These are phyloP conservation scores for Eupeodes luniger DNA, from an alignment of 2,888 invertebrate species.

Conservation along the genomic window DNA sequence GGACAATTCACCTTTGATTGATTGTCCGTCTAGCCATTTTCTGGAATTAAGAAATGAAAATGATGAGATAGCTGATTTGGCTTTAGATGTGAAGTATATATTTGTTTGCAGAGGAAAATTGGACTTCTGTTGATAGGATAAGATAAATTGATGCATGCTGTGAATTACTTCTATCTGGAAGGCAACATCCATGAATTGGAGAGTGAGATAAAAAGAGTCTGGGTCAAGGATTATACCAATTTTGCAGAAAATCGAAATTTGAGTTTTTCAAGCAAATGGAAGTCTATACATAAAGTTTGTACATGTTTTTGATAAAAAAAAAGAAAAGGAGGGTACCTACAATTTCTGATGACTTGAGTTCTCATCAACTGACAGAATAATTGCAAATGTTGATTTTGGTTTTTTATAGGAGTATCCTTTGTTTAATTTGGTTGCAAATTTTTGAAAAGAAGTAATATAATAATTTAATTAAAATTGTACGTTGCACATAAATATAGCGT, in stretches of 20 bases:
- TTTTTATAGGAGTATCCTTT: too few relatives aligned
- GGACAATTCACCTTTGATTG: constrained; percentile 70
- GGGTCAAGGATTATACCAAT: too few relatives aligned
- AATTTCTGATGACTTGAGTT: too few relatives aligned
- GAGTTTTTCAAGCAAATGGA: too few relatives aligned
- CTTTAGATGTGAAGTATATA: background rate
- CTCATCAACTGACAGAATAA: too few relatives aligned
- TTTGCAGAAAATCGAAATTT: too few relatives aligned
- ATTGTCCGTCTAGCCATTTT: constrained; percentile 39
- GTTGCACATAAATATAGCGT: constrained; percentile 6
- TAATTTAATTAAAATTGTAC: background rate
- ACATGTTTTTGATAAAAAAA: too few relatives aligned
- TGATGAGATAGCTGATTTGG: constrained; percentile 36
- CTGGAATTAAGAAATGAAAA: constrained; percentile 12
- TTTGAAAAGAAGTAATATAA: background rate
- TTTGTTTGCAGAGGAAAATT: constrained; percentile 40
- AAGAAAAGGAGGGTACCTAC: too few relatives aligned
- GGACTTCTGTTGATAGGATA: constrained; percentile 25
- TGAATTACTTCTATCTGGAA: constrained; percentile 4
- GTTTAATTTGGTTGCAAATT: background rate
- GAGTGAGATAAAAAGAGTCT: background rate
- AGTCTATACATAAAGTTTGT: too few relatives aligned
- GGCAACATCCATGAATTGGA: background rate
- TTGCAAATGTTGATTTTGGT: too few relatives aligned
- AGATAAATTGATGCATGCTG: constrained; percentile 43